Evolutionary conservation across 2,797 vertebrate species (phyloP).

Genomic region (Acanthurus lineatus): DNA sequence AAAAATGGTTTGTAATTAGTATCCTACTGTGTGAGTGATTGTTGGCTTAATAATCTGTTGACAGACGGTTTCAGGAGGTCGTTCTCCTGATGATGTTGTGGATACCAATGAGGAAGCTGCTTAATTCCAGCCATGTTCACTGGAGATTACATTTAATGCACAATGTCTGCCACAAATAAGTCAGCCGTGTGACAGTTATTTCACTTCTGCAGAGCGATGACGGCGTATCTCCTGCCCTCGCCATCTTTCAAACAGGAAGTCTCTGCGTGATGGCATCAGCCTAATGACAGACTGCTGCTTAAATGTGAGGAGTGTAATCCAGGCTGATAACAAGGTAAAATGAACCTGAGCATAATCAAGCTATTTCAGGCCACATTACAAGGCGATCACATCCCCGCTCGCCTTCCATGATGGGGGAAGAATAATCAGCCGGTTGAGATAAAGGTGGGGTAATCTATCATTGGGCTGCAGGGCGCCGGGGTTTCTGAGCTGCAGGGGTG

Average conservation of each 20-base stretch:
- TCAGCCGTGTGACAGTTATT: slow-evolving; percentile 16
- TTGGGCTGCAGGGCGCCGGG: slow-evolving; percentile 46
- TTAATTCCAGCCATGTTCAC: slow-evolving; percentile 40
- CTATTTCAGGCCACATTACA: slow-evolving; percentile 65
- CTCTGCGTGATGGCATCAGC: neutral
- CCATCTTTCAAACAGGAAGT: slow-evolving; percentile 23
- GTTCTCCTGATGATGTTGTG: slow-evolving; percentile 23
- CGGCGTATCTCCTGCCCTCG: neutral
- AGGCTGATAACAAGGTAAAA: slow-evolving; percentile 45
- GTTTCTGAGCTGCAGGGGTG: slow-evolving; percentile 56
- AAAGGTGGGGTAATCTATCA: slow-evolving; percentile 81
- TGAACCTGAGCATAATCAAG: slow-evolving; percentile 63
- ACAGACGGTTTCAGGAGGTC: slow-evolving; percentile 40
- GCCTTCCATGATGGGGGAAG: slow-evolving; percentile 56
- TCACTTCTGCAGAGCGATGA: slow-evolving; percentile 3
- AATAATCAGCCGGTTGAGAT: slow-evolving; percentile 78
- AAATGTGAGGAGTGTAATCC: slow-evolving; percentile 48
- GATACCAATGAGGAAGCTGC: slow-evolving; percentile 28
- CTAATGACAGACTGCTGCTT: slow-evolving; percentile 13
- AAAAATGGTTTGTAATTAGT: slow-evolving; percentile 43
- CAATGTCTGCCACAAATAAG: slow-evolving; percentile 14
- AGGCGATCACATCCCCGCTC: slow-evolving; percentile 52
- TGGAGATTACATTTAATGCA: slow-evolving; percentile 37
- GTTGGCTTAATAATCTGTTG: slow-evolving; percentile 53
- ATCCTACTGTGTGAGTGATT: slow-evolving; percentile 44